A percentile compares a stretch with the other conserved stretches of the same genome.
These are phyloP conservation scores for Allophyes oxyacanthae DNA, from an alignment of 2,888 invertebrate species.

Conservation along the genomic window DNA sequence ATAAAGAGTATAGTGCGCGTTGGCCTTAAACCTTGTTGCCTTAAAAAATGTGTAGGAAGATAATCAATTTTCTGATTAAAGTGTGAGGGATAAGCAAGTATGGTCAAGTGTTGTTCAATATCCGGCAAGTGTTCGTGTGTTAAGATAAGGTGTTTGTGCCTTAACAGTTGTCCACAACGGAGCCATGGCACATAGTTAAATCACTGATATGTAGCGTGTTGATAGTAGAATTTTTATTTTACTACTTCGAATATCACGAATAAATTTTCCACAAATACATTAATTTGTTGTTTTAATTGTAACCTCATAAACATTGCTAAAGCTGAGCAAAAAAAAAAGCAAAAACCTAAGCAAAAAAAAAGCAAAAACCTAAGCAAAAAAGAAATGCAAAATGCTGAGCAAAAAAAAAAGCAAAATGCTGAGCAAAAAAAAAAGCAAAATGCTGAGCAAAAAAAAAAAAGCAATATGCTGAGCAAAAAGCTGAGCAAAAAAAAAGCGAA, in stretches of 20 bases:
- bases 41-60: too few relatives aligned
- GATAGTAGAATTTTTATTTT: conserved; percentile 83
- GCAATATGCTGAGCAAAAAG: too few relatives aligned
- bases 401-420: too few relatives aligned
- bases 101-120: conserved; percentile 27
- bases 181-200: conserved; percentile 61
- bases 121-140: conserved; percentile 27
- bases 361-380: too few relatives aligned
- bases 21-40: too few relatives aligned
- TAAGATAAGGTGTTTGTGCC: conserved; percentile 55
- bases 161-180: conserved; percentile 42
- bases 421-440: too few relatives aligned
- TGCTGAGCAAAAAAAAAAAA: too few relatives aligned
- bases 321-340: too few relatives aligned
- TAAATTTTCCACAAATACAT: conserved; percentile 82
- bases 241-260: conserved; percentile 82
- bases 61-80: background rate
- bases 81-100: background rate
- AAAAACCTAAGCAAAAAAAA: too few relatives aligned
- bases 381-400: too few relatives aligned
- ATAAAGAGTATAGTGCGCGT: too few relatives aligned
- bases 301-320: background rate
- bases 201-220: conserved; percentile 74
- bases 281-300: conserved; percentile 57
- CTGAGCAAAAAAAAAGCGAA: too few relatives aligned